Evolutionary conservation across 2,113 vertebrate species (phyloP).

Genomic region (Columba janthina): DNA sequence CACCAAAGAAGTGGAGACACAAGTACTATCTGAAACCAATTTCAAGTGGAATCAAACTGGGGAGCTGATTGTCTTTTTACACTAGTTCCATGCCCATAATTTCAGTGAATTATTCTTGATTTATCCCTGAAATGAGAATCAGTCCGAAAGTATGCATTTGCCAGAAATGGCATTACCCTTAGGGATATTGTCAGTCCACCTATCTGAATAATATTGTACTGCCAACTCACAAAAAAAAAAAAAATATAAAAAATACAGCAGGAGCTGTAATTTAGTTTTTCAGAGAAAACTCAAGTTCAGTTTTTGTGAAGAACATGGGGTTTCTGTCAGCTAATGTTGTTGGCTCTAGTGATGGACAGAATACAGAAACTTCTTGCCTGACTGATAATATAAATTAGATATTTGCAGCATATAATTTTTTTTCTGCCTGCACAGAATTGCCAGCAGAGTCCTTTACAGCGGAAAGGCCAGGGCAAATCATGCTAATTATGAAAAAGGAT

Average conservation of each 20-base stretch:
- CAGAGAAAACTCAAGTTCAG: neutral
- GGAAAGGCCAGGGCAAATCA: neutral
- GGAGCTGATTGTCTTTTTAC: neutral
- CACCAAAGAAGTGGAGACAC: neutral
- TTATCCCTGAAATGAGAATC: neutral
- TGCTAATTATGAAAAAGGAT: neutral
- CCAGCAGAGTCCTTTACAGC: neutral
- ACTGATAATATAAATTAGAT: neutral
- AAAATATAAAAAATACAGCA: neutral
- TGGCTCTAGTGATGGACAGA: neutral
- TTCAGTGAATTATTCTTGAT: neutral
- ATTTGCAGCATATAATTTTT: neutral
- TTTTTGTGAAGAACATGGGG: neutral
- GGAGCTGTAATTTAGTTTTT: neutral
- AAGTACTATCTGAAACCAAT: neutral
- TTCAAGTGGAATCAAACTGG: neutral
- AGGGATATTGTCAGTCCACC: neutral
- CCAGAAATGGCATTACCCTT: neutral
- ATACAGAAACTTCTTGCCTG: neutral
- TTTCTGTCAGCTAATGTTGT: neutral
- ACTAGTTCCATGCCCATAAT: neutral
- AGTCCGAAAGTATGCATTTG: neutral
- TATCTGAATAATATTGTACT: neutral
- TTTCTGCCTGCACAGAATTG: neutral
- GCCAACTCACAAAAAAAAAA: neutral